Evolutionary conservation across 1,140 invertebrate species (phyloP), one percentile per base, ranked within the genome.

Genomic region (Wiebesia pumilae): DNA sequence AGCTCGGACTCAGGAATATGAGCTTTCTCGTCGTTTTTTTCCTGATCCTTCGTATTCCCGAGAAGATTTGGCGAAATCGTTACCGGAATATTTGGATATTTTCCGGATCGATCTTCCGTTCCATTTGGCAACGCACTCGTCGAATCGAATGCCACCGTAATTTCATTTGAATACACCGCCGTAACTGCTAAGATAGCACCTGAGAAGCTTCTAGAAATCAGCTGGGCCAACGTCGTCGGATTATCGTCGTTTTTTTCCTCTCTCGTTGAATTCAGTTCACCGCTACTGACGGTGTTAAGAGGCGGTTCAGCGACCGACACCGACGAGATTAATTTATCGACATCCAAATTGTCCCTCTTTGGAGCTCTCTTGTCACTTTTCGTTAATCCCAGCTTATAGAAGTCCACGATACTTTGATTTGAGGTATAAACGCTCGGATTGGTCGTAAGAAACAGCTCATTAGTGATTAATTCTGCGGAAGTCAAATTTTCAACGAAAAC

Each of bases 71-170:
- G 12, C 24, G 75, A 58, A 33, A 2, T 43, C 58, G 33, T 33
- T 27, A 69, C 30, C 3, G 24, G 65, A 71, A 78, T 87, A 73
- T 78, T 75, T 58, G 33, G 51, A 84, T 84, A 84, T 87, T 87
- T 85, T 54, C 58, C 27, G 24, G 69, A 85, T 82, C 78, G 83
- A 85, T 82, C 73, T 73, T 85, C 71, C 79, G 35, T 84, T 84
- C 75, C 78, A 84, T 87, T 87, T 81, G 38, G 33, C 40, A 73
- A 9, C 19, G 67, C 58, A 43, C 24, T 43, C 33, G 24, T 67
- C 3, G 43, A 65, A 67, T 81, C 73, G 43, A 79, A 2, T 9
- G 6, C 47, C 38, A 33, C 4, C 24, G 81, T 75, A 73, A 73
- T 85, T 83, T 85, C 81, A 83, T 83, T 83, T 75, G 81, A 83